Conservation (phyloP, 2,888 invertebrate genomes). For the Ametastegia equiseti region DNA sequence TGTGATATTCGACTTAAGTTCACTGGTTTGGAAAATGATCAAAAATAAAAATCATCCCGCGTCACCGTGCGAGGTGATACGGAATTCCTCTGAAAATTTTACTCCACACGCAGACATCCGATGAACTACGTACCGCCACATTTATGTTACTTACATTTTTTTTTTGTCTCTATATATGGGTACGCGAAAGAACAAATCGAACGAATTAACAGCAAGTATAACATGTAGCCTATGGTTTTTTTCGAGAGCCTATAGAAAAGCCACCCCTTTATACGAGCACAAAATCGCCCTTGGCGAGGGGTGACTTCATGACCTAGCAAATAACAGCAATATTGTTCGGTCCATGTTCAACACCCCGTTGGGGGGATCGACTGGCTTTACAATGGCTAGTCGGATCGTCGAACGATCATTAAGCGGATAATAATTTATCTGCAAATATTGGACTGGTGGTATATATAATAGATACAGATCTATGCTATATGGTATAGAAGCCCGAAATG, state of each 20-base stretch:
- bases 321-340: conserved; percentile 68
- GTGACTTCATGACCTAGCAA: conserved; percentile 65
- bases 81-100: no score
- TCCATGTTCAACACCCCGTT: conserved; percentile 67
- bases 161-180: no score
- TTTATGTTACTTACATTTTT: no score
- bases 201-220: background rate
- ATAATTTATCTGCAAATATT: conserved; percentile 38
- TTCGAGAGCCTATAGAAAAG: conserved; percentile 36
- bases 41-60: conserved; percentile 10
- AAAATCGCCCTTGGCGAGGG: conserved; percentile 51
- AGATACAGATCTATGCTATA: background rate
- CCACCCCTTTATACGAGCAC: conserved; percentile 7
- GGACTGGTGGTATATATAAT: background rate
- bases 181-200: background rate
- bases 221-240: conserved; percentile 17
- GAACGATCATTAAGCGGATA: conserved; percentile 38
- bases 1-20: conserved; percentile 68
- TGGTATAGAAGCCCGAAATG: background rate
- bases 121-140: no score
- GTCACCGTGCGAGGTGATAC: conserved; percentile 8
- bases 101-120: no score
- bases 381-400: conserved; percentile 8
- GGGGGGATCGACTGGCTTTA: conserved; percentile 16
- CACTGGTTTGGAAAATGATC: conserved; percentile 66